A percentile compares a stretch with the other conserved stretches of the same genome.
Evolutionary conservation across 1,140 invertebrate species (phyloP).

Genomic region (Rhagoletis pomonella): DNA sequence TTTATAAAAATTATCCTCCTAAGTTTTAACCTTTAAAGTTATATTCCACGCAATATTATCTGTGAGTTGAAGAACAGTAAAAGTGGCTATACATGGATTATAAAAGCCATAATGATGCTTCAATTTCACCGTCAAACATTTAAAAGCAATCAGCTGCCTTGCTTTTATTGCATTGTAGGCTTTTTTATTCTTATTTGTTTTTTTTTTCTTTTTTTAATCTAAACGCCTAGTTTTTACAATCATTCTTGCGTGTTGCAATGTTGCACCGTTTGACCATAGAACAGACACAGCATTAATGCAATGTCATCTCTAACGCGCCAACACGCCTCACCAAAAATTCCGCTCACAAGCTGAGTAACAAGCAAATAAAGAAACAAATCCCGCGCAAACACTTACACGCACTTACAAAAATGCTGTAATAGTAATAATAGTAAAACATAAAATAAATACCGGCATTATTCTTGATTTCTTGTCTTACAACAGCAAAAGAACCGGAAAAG

Average conservation of each 20-base stretch:
- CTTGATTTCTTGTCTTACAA: neutral
- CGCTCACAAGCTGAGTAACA: neutral
- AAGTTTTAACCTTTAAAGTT: too few relatives aligned
- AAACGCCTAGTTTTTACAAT: neutral
- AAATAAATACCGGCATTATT: constrained; percentile 33
- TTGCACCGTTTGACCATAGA: neutral
- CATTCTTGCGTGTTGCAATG: neutral
- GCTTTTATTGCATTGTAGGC: neutral
- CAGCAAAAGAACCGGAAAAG: constrained; percentile 22
- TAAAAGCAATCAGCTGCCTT: neutral
- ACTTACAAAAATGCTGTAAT: constrained; percentile 20
- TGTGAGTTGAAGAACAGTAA: too few relatives aligned
- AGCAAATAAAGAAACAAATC: neutral
- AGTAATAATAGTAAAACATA: constrained; percentile 46
- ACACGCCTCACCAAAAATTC: constrained; percentile 12
- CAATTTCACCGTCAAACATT: neutral
- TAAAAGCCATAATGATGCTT: neutral
- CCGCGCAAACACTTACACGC: neutral
- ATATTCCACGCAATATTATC: too few relatives aligned
- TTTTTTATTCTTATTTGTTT: neutral
- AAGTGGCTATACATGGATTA: too few relatives aligned
- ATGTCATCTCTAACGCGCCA: constrained; percentile 29
- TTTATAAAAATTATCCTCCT: too few relatives aligned
- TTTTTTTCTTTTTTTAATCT: neutral
- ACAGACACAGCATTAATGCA: neutral